Evolutionary conservation across 2,888 invertebrate genomes (phyloP).

Genomic region (Apamea anceps): DNA sequence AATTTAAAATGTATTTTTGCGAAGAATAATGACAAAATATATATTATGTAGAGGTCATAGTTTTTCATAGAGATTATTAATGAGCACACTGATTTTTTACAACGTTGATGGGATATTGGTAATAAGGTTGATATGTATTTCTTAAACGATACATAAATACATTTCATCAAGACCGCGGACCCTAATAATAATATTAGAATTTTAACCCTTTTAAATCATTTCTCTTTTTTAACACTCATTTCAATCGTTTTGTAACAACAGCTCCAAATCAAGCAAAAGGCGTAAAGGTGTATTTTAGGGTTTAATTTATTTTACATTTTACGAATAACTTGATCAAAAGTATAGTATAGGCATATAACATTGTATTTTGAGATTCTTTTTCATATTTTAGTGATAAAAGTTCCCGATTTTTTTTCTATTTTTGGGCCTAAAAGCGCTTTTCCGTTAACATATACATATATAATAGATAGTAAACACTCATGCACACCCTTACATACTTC

Average conservation of each 20-base stretch:
- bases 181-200: neutral
- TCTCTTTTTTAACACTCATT: neutral
- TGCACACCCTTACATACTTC: constrained; percentile 66
- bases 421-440: neutral
- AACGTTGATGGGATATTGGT: neutral
- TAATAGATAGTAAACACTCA: constrained; percentile 31
- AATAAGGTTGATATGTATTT: too few species aligned
- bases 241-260: neutral
- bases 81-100: neutral
- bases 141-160: neutral
- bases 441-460: neutral
- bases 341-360: neutral
- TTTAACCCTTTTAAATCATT: neutral
- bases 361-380: neutral
- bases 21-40: constrained; percentile 2
- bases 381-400: neutral
- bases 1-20: neutral
- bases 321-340: neutral
- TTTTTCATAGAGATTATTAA: neutral
- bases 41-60: neutral
- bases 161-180: neutral
- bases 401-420: neutral
- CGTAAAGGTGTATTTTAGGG: too few species aligned
- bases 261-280: neutral
- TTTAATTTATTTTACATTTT: neutral